Evolutionary conservation across 2,797 vertebrate genomes (phyloP), one percentile per base, ranked within the genome.

Genomic region (Coilia nasus): DNA sequence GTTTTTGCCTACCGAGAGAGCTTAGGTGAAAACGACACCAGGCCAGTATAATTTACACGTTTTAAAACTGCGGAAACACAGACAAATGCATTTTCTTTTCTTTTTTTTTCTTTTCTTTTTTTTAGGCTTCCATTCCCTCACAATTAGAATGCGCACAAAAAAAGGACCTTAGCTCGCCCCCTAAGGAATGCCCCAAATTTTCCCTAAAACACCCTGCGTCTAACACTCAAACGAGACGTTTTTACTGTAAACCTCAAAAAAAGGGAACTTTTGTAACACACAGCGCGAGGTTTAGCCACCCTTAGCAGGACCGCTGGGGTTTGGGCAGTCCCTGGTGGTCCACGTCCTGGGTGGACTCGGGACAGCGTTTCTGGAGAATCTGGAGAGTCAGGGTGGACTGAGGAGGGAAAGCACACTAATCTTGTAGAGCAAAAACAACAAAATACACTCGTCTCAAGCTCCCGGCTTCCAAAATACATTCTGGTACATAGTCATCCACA

Each of bases 31-130:
- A 90, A 92, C 89, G 85, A 94, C 91, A 92, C 88, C 84, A 82
- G 91, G 92, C 93, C 90, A 92, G 90, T 90, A 93, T 71, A 54
- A 94, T 93, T 91, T 93, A 95, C 93, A 94, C 88, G 85, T 92
- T 91, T 64, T 54, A 3, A 93, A 82, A 81, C 17, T 87, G 90
- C 87, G 88, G 87, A 90, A 90, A 91, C 87, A 93, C 87, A 87
- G 46, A 86, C 81, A 88, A 81, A 87, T 84, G 85, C 82, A 59
- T 83, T 82, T 82, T 41, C 31, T 60, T 3, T 60, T 60, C 4
- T 31, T 75, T 71, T 19, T 31, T 71, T 64, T 6, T 64, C n/a
- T 67, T 67, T 31, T 28, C 14, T 31, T 75, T 19, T 75, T 84
- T 85, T 80, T 44, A 62, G 83, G 78, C 84, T 81, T 75, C 31